phyloP scores from a whole-genome alignment of 1,140 invertebrate species.

The Drosophila triauraria region DNA sequence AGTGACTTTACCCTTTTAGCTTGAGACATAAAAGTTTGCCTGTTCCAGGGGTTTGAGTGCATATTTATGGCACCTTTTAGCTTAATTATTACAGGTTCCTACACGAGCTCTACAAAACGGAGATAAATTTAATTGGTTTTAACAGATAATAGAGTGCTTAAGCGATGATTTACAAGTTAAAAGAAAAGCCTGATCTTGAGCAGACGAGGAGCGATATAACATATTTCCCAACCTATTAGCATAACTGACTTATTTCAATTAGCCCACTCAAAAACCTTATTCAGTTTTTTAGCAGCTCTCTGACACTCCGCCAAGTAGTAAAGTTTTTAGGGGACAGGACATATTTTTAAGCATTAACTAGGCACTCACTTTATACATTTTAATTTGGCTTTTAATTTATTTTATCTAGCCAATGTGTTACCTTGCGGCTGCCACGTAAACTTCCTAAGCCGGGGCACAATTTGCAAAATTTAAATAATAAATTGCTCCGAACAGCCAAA shows the following conservation, averaged over 20 bases:
- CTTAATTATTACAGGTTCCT: slow-evolving; percentile 30
- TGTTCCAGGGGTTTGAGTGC: slow-evolving; percentile 22
- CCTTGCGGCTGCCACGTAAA: slow-evolving; percentile 46
- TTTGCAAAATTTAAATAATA: slow-evolving; percentile 60
- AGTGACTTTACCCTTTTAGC: slow-evolving; percentile 32
- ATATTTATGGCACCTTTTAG: slow-evolving; percentile 37
- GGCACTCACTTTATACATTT: slow-evolving; percentile 8
- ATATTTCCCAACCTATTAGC: background rate
- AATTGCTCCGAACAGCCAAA: slow-evolving; percentile 21
- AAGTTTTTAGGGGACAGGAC: background rate
- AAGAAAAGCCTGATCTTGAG: background rate
- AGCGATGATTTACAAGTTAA: background rate
- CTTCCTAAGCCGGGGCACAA: slow-evolving; percentile 33
- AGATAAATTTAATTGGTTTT: background rate
- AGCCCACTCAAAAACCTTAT: background rate
- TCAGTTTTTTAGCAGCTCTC: background rate
- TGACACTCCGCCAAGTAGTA: background rate
- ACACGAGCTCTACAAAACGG: slow-evolving; percentile 9
- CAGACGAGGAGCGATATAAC: background rate
- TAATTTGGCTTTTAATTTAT: slow-evolving; percentile 4
- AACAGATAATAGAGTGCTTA: background rate
- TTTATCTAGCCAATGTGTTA: slow-evolving; percentile 7
- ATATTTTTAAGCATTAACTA: slow-evolving; percentile 7
- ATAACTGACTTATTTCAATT: slow-evolving; percentile 5
- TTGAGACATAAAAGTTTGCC: slow-evolving; percentile 31